These are phyloP conservation scores for Trichomalopsis sarcophagae DNA, from an alignment of 1,140 invertebrate genomes.

Conservation along the genomic window DNA sequence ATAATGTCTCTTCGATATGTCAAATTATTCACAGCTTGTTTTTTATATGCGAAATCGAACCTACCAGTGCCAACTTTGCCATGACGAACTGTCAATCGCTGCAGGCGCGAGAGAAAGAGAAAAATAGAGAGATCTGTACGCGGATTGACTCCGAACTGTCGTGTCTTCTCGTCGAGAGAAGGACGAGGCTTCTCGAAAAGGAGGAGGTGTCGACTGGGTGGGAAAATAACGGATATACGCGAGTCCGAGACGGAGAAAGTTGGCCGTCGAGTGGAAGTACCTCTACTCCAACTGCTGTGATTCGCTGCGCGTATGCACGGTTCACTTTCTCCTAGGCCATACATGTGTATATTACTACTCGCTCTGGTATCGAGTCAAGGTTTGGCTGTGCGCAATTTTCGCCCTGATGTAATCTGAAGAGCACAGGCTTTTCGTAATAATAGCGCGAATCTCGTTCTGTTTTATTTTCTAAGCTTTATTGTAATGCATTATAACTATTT, in stretches of 20 bases:
- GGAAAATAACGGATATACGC: background rate
- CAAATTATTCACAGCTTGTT: no score
- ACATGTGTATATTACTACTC: background rate
- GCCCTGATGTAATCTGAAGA: background rate
- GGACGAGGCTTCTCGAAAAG: background rate
- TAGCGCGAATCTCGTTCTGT: background rate
- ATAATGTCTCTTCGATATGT: background rate
- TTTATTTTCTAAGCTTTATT: background rate
- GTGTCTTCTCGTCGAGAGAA: background rate
- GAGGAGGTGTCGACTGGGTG: slow-evolving; percentile 5
- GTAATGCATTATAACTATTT: background rate
- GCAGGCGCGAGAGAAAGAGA: background rate
- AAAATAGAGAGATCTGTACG: background rate
- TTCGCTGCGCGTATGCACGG: background rate
- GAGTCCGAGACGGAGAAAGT: background rate
- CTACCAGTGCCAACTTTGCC: background rate
- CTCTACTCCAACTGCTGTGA: background rate
- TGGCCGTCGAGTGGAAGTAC: background rate
- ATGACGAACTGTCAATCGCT: background rate
- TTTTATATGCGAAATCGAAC: background rate
- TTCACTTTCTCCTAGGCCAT: background rate
- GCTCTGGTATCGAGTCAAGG: background rate
- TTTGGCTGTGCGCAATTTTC: background rate
- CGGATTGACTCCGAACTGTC: background rate
- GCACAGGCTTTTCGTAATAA: no score